phyloP scores from a whole-genome alignment of 2,113 vertebrate genomes.

The Copsychus sechellarum region DNA sequence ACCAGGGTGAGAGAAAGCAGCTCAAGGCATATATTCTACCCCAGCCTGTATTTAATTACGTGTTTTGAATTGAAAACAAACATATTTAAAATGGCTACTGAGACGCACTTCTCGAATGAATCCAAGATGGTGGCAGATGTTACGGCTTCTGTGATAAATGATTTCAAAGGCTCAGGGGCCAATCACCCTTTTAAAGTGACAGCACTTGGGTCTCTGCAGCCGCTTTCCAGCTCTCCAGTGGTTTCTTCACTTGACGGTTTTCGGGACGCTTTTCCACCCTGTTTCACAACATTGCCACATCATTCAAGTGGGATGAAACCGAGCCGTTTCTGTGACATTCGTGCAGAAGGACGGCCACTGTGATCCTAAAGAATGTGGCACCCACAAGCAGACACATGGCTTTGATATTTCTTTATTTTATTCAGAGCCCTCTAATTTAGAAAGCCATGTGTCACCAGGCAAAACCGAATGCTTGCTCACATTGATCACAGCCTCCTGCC shows the following conservation, averaged over 20 bases:
- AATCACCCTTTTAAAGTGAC: background rate
- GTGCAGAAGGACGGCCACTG: conserved; percentile 50
- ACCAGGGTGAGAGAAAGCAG: conserved; percentile 35
- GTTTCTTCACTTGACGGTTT: background rate
- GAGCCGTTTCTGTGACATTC: conserved; percentile 42
- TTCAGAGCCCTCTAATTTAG: conserved; percentile 44
- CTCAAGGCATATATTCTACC: conserved; percentile 51
- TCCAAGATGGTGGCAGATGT: conserved; percentile 55
- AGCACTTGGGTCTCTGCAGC: background rate
- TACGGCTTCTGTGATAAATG: conserved; percentile 8
- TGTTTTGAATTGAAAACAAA: conserved; percentile 69
- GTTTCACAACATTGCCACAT: conserved; percentile 58
- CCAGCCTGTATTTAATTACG: conserved; percentile 62
- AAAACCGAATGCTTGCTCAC: background rate
- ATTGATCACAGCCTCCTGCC: background rate
- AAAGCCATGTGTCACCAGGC: conserved; percentile 56
- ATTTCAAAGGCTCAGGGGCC: conserved; percentile 3
- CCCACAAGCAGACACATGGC: conserved; percentile 68
- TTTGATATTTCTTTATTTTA: conserved; percentile 65
- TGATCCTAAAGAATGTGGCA: conserved; percentile 66
- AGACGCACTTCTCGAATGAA: conserved; percentile 39
- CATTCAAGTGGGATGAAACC: conserved; percentile 15
- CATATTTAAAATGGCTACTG: conserved; percentile 56
- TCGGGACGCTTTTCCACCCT: background rate
- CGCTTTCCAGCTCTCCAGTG: background rate